Evolutionary conservation across 37 sponge, comb jelly and placozoan genomes (phyloP).

Genomic region (Eunapius fragilis): DNA sequence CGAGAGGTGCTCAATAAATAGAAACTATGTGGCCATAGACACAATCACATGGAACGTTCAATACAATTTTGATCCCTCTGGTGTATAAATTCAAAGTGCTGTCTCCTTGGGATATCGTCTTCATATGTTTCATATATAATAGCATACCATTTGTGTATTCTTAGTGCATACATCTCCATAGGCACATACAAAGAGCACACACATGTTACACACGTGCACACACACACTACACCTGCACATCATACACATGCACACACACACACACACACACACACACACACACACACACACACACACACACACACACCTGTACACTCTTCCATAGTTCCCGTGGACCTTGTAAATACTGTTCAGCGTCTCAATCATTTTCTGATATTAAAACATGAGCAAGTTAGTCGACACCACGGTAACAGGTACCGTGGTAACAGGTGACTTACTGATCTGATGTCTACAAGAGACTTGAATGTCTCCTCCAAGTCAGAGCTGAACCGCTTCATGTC

Average conservation of each 20-base stretch:
- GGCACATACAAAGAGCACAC: too few species aligned
- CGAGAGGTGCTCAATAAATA: background rate
- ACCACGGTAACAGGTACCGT: constrained; percentile 9
- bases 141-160: too few species aligned
- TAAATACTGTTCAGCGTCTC: constrained; percentile 43
- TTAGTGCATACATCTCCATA: too few species aligned
- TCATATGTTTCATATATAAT: too few species aligned
- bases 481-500: constrained; percentile 63
- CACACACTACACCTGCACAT: constrained; percentile 2
- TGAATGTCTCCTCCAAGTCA: constrained; percentile 58
- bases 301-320: constrained; percentile 45
- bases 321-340: constrained; percentile 69
- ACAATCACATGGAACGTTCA: too few species aligned
- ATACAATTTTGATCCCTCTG: too few species aligned
- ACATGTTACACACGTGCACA: background rate
- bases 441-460: constrained; percentile 58
- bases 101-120: too few species aligned
- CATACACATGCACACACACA: background rate
- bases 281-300: background rate
- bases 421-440: constrained; percentile 24
- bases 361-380: constrained; percentile 29
- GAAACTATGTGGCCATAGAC: background rate
- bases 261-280: background rate
- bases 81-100: too few species aligned
- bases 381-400: background rate